Evolutionary conservation across 1,140 invertebrate species (phyloP).

Genomic region (Antheraea pernyi): DNA sequence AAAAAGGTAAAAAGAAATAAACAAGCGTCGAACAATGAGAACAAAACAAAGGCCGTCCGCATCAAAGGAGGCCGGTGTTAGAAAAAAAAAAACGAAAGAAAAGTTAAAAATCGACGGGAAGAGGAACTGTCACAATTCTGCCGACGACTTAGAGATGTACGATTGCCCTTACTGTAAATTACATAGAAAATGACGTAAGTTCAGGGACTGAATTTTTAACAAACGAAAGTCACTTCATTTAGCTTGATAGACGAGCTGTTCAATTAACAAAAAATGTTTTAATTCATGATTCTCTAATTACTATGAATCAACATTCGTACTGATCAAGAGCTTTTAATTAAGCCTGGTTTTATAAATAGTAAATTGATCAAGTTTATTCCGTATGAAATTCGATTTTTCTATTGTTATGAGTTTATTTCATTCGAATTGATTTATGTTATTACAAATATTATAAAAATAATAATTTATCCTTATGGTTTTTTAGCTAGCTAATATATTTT

Average conservation of each 20-base stretch:
- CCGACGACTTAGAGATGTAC: not conserved
- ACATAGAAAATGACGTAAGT: not conserved
- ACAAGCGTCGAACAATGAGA: slow-evolving; percentile 39
- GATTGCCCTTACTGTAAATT: not conserved
- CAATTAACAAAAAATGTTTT: not conserved
- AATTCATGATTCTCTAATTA: too few species aligned
- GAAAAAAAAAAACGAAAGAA: slow-evolving; percentile 29
- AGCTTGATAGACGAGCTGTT: not conserved
- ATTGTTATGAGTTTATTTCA: too few species aligned
- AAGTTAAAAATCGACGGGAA: slow-evolving; percentile 15
- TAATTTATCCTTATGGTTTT: too few species aligned
- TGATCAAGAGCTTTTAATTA: too few species aligned
- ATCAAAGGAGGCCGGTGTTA: slow-evolving; percentile 37
- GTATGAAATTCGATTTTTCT: too few species aligned
- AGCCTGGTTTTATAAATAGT: too few species aligned
- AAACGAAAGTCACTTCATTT: not conserved
- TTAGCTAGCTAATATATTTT: not conserved
- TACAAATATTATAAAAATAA: not conserved
- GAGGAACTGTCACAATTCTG: not conserved
- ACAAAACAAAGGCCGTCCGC: slow-evolving; percentile 36
- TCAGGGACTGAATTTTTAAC: not conserved
- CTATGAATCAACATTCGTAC: too few species aligned
- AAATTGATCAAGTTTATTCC: too few species aligned
- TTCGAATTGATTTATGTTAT: not conserved
- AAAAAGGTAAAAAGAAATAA: slow-evolving; percentile 48